Percentiles rank a stretch among this genome's conserved stretches.
Evolutionary conservation across 2,797 vertebrate species (phyloP).

Genomic region (Sebastes trivittatus): DNA sequence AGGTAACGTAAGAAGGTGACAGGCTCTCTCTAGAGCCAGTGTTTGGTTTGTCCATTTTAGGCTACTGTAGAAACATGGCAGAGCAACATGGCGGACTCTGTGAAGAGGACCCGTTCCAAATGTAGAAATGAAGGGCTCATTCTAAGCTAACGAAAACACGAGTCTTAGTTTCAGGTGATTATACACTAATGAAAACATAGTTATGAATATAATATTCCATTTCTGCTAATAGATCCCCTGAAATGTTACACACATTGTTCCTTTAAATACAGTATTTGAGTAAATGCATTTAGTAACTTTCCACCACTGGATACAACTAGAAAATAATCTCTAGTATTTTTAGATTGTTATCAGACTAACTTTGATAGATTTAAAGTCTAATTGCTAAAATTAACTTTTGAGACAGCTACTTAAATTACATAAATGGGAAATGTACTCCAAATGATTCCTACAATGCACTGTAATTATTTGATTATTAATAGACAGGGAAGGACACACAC

Average conservation of each 20-base stretch:
- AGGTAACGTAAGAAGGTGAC: no score
- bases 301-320: not conserved
- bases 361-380: not conserved
- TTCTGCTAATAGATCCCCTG: no score
- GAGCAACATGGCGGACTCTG: no score
- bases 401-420: not conserved
- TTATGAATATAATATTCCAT: no score
- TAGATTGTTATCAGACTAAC: not conserved
- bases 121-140: no score
- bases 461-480: not conserved
- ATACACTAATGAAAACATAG: no score
- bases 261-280: not conserved
- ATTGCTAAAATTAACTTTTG: not conserved
- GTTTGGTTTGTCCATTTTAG: no score
- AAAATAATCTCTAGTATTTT: not conserved
- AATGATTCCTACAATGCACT: not conserved
- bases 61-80: no score
- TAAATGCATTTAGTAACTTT: not conserved
- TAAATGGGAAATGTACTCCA: not conserved
- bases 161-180: no score
- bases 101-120: no score
- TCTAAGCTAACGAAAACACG: no score
- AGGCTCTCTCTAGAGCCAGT: no score
- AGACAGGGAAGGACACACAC: not conserved
- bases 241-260: not conserved